Percentiles rank a stretch among this genome's conserved stretches.
Evolutionary conservation across 2,888 invertebrate genomes (phyloP).

Genomic region (Pherbina coryleti): DNA sequence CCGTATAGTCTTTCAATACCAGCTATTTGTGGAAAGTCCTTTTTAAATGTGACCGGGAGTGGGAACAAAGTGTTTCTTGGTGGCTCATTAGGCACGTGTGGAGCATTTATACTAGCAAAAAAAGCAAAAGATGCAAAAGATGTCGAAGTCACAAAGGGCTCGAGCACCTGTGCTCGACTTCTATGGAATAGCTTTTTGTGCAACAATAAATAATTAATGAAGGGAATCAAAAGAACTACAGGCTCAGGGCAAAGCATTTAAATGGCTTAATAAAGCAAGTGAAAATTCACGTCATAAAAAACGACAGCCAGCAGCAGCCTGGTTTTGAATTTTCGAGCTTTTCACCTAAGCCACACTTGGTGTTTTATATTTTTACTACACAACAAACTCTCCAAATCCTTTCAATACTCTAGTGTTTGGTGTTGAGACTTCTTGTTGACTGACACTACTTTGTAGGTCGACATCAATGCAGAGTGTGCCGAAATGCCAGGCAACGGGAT

Average conservation of each 20-base stretch:
- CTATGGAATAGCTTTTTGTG: not conserved
- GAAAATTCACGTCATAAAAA: too few relatives aligned
- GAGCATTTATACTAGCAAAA: not conserved
- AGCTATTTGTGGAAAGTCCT: not conserved
- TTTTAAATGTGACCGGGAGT: not conserved
- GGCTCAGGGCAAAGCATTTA: not conserved
- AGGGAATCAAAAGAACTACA: not conserved
- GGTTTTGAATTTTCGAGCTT: too few relatives aligned
- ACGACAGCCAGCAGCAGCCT: too few relatives aligned
- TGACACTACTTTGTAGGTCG: too few relatives aligned
- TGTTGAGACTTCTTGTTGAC: too few relatives aligned
- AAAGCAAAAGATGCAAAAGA: not conserved
- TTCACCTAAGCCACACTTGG: too few relatives aligned
- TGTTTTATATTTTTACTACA: too few relatives aligned
- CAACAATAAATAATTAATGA: conserved; percentile 19
- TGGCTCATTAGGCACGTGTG: conserved; percentile 30
- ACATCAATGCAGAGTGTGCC: not conserved
- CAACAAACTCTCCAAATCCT: too few relatives aligned
- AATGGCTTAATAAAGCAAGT: not conserved
- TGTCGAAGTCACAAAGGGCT: not conserved
- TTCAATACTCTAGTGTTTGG: too few relatives aligned
- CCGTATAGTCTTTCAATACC: not conserved
- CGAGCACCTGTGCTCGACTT: not conserved
- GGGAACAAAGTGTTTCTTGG: not conserved
- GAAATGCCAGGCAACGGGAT: not conserved